These are phyloP conservation scores for Simalia tracyae DNA, from an alignment of 2,797 vertebrate species.

Conservation along the genomic window DNA sequence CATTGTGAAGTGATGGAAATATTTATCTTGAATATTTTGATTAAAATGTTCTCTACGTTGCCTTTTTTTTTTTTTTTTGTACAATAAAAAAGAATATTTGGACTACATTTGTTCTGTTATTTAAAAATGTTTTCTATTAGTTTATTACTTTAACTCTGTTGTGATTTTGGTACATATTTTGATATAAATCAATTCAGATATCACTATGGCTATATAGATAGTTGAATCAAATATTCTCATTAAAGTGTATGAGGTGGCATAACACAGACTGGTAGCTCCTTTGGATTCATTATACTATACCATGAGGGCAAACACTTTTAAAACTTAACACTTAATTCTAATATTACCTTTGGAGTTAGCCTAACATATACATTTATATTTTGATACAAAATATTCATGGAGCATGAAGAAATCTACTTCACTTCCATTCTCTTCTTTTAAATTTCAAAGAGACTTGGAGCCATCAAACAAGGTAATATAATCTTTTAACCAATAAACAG, in stretches of 20 bases:
- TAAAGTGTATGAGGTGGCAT: conserved; percentile 7
- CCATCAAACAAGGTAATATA: neutral
- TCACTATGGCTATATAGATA: neutral
- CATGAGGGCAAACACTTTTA: conserved; percentile 18
- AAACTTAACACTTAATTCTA: conserved; percentile 30
- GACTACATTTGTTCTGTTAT: neutral
- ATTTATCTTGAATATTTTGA: neutral
- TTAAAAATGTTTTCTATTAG: neutral
- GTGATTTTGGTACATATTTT: neutral
- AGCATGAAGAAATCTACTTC: neutral
- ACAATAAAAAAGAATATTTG: neutral
- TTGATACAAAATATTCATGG: neutral
- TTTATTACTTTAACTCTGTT: conserved; percentile 13
- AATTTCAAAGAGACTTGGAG: neutral
- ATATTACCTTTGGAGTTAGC: neutral
- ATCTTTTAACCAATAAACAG: neutral
- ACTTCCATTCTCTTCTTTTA: neutral
- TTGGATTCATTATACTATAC: conserved; percentile 9
- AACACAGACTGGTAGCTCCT: conserved; percentile 26
- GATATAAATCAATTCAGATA: too few species aligned
- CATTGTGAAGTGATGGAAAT: neutral
- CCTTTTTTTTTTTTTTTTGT: neutral
- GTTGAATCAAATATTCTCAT: conserved; percentile 5
- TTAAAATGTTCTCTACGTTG: neutral
- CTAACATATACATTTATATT: neutral